Evolutionary conservation across 2,113 vertebrate species (phyloP).

Genomic region (Ictalurus furcatus): DNA sequence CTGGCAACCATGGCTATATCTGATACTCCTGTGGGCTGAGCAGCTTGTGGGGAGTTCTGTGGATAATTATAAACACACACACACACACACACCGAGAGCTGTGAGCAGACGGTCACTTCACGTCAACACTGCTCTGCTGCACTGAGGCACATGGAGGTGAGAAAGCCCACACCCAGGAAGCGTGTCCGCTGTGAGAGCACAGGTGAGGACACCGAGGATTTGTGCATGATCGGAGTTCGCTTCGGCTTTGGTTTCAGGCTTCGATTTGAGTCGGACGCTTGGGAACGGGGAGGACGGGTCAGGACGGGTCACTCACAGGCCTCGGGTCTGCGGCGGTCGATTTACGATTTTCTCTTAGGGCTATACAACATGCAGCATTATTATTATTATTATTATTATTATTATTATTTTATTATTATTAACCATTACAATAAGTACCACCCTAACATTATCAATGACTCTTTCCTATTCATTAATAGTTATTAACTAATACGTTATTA

Average conservation of each 20-base stretch:
- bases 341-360: neutral
- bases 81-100: neutral
- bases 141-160: conserved; percentile 54
- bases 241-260: neutral
- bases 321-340: neutral
- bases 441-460: too few species aligned
- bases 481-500: too few species aligned
- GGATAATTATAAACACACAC: conserved; percentile 36
- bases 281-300: neutral
- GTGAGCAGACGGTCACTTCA: conserved; percentile 13
- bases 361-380: neutral
- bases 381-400: neutral
- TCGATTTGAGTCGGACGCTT: neutral
- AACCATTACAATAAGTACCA: too few species aligned
- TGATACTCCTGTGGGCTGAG: conserved; percentile 20
- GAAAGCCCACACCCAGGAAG: neutral
- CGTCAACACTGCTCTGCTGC: neutral
- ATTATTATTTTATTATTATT: neutral
- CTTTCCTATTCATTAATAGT: too few species aligned
- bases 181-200: conserved; percentile 61
- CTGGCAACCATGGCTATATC: conserved; percentile 15
- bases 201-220: conserved; percentile 60
- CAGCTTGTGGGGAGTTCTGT: neutral
- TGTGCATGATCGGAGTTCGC: neutral
- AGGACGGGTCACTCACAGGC: neutral